These are phyloP conservation scores for Cyprinodon diabolis DNA, from an alignment of 2,797 vertebrate genomes.

Conservation along the genomic window DNA sequence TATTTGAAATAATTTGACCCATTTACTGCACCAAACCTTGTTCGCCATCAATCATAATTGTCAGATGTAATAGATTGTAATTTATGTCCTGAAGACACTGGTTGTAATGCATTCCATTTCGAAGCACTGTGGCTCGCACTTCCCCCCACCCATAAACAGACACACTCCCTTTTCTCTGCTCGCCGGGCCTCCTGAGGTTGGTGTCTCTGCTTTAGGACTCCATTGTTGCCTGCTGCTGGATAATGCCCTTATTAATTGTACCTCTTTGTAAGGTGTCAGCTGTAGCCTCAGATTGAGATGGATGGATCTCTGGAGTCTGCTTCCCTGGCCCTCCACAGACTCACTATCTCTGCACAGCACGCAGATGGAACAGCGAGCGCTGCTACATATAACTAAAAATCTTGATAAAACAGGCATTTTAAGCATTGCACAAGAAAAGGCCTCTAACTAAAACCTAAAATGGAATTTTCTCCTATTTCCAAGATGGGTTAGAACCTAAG, in stretches of 20 bases:
- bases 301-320: slow-evolving; percentile 83
- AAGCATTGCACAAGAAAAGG: slow-evolving; percentile 42
- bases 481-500: slow-evolving; percentile 38
- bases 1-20: slow-evolving; percentile 25
- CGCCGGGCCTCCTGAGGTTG: slow-evolving; percentile 81
- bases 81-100: slow-evolving; percentile 79
- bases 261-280: slow-evolving; percentile 84
- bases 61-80: slow-evolving; percentile 75
- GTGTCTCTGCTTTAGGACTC: slow-evolving; percentile 84
- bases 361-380: slow-evolving; percentile 76
- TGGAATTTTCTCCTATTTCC: slow-evolving; percentile 18
- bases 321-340: slow-evolving; percentile 74
- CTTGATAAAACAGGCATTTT: slow-evolving; percentile 55
- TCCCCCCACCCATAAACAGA: slow-evolving; percentile 73
- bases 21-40: slow-evolving; percentile 55
- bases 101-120: slow-evolving; percentile 81
- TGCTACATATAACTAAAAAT: slow-evolving; percentile 58
- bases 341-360: slow-evolving; percentile 74
- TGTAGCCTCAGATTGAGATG: slow-evolving; percentile 84
- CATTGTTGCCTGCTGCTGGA: slow-evolving; percentile 82
- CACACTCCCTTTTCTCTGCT: slow-evolving; percentile 64
- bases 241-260: slow-evolving; percentile 89
- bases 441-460: slow-evolving; percentile 38
- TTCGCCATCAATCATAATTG: slow-evolving; percentile 59
- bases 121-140: slow-evolving; percentile 72